Evolutionary conservation across 2,797 vertebrate species (phyloP), one percentile per base, ranked within the genome.

Genomic region (Crax fasciolata): DNA sequence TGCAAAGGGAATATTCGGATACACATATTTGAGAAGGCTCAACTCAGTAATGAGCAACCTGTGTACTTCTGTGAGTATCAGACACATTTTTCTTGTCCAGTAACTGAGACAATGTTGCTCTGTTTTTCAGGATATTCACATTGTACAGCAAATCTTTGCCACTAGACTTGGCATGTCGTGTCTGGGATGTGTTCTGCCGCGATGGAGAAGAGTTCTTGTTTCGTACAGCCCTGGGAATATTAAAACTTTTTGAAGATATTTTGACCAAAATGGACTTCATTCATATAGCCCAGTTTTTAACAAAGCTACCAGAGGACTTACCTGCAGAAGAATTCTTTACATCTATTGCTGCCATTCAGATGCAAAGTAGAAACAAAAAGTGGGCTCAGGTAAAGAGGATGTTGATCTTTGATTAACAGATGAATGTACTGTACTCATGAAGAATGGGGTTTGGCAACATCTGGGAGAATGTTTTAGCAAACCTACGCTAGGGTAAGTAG

Each of bases 241-340:
- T 99, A 83, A 98, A 98, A 55, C 98, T 99, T 38, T 99, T 98
- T 66, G 98, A 99, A 98, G 99, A 99, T 71, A 98, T 99, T 95
- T 98, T 99, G 96, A 98, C 99, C 67, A 98, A 98, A 97, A 99
- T 99, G 99, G 99, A 99, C 98, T 99, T 99, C 96, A 99, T 99
- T 95, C 99, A 99, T 96, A 99, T 99, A 39, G 99, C 99, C 5
- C 99, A 99, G 98, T 99, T 99, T 98, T 99, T 99, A 77, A 99
- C 98, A 3, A 98, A 99, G 73, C 98, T 99, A 78, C 99, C 99
- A 0, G 99, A 99, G 51, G 98, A 99, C 95, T 98, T 99, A 96
- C 98, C 98, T 25, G 87, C 99, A 0, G 98, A 99, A 88, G 98
- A 98, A 6, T 98, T 99, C n/a, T 99, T 99, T 67, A 62, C 94